A percentile compares a stretch with the other conserved stretches of the same genome.
phyloP scores from a whole-genome alignment of 2,113 vertebrate species.

The Campylomormyrus numenius region DNA sequence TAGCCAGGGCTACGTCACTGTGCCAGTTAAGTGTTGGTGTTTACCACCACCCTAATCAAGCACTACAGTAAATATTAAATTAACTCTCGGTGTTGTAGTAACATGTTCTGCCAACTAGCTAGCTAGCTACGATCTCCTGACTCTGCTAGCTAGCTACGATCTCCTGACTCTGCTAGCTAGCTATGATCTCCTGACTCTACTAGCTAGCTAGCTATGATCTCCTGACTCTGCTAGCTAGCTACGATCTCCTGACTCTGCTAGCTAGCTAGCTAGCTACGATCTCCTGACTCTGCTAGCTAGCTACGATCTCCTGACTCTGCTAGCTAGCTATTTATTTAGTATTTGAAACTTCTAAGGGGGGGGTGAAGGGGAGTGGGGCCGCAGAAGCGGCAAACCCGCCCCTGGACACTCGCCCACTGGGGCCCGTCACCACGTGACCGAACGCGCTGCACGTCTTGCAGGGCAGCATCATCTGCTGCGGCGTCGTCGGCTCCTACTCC shows the following conservation, averaged over 20 bases:
- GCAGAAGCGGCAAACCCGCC: background rate
- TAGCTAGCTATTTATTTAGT: background rate
- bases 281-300: too few relatives aligned
- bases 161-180: background rate
- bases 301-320: too few relatives aligned
- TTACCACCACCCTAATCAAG: background rate
- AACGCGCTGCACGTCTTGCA: conserved; percentile 32
- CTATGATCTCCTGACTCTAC: too few relatives aligned
- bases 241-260: too few relatives aligned
- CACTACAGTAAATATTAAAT: background rate
- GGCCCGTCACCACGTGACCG: background rate
- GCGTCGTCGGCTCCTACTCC: conserved; percentile 69
- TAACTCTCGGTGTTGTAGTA: background rate
- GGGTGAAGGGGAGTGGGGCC: background rate
- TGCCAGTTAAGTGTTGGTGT: background rate
- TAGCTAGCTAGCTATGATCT: too few relatives aligned
- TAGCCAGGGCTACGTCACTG: background rate
- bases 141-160: too few relatives aligned
- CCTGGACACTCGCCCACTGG: background rate
- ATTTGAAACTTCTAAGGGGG: background rate
- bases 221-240: too few relatives aligned
- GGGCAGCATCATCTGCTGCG: conserved; percentile 83
- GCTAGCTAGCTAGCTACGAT: background rate
- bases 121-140: too few relatives aligned
- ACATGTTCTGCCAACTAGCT: too few relatives aligned